Evolutionary conservation across 2,113 vertebrate genomes (phyloP).

Genomic region (Anarhynchus alexandrinus): DNA sequence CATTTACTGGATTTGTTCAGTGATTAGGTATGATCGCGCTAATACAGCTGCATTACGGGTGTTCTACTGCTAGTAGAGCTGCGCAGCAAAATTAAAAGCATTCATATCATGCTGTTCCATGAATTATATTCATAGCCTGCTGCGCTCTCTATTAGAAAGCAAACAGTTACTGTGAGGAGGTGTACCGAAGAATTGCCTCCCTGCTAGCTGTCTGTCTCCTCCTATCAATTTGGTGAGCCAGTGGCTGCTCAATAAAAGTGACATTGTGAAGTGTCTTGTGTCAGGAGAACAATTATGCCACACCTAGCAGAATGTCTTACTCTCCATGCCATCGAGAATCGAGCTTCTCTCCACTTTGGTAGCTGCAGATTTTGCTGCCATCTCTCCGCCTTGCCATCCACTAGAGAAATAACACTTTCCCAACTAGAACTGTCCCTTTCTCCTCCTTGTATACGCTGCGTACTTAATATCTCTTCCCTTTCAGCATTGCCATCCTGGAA

Average conservation of each 20-base stretch:
- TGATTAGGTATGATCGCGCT: background rate
- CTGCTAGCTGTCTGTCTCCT: background rate
- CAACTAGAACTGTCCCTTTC: background rate
- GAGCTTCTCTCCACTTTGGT: background rate
- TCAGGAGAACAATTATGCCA: background rate
- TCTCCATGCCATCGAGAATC: background rate
- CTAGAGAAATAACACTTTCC: background rate
- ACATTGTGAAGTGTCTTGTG: background rate
- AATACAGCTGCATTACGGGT: background rate
- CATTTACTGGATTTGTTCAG: background rate
- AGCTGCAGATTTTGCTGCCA: background rate
- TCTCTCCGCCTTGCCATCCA: background rate
- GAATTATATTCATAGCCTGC: background rate
- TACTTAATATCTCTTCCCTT: background rate
- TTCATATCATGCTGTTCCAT: background rate
- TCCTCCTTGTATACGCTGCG: background rate
- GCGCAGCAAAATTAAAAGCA: background rate
- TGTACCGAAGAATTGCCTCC: background rate
- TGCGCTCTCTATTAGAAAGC: background rate
- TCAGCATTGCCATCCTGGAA: background rate
- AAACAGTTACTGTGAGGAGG: background rate
- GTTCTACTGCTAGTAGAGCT: background rate
- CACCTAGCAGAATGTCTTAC: background rate
- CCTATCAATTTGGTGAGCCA: background rate
- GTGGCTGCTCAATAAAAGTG: background rate